Percentiles rank a stretch among this genome's conserved stretches.
These are phyloP conservation scores for Tribolium freemani DNA, from an alignment of 2,888 invertebrate genomes.

Conservation along the genomic window DNA sequence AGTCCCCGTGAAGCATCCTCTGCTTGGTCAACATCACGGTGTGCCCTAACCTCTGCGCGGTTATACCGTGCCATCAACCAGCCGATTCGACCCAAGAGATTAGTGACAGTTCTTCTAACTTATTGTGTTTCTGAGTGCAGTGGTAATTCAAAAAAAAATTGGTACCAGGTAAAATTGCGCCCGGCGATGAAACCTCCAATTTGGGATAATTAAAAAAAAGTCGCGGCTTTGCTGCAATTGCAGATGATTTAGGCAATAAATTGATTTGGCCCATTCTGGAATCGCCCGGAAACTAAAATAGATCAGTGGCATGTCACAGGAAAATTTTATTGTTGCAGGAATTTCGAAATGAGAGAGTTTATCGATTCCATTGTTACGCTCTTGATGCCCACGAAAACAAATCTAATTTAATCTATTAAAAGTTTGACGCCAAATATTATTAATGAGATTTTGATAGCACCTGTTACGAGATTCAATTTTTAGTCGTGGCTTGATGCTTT, in stretches of 20 bases:
- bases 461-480: background rate
- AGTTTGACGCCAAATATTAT: background rate
- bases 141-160: background rate
- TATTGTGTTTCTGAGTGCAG: background rate
- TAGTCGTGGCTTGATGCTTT: background rate
- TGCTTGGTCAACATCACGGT: slow-evolving; percentile 51
- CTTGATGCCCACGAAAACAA: background rate
- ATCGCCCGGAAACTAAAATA: background rate
- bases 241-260: background rate
- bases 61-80: slow-evolving; percentile 10
- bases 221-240: background rate
- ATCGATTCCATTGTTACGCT: background rate
- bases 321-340: background rate
- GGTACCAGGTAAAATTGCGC: background rate
- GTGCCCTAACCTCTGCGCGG: slow-evolving; percentile 50
- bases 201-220: background rate
- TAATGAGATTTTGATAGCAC: background rate
- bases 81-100: background rate
- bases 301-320: background rate
- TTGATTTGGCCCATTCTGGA: background rate
- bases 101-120: background rate
- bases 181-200: background rate
- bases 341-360: background rate
- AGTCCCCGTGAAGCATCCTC: slow-evolving; percentile 58
- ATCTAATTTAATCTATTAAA: background rate